Conservation (phyloP, 2,797 vertebrate species). For the Acanthurus leucopareius region DNA sequence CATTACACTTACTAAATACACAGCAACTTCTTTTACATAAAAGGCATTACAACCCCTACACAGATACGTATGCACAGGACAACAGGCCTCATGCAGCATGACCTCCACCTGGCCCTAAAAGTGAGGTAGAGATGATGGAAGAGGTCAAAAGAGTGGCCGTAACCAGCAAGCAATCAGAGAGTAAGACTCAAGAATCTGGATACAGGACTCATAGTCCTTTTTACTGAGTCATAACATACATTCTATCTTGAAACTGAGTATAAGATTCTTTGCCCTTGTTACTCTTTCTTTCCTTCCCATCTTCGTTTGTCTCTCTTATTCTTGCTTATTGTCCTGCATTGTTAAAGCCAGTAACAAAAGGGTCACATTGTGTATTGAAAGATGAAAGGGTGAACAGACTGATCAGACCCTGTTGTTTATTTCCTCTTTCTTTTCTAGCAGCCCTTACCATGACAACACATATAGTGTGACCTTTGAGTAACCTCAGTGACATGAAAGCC, state of each 20-base stretch:
- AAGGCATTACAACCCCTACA: background rate
- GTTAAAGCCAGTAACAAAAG: background rate
- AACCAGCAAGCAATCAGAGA: background rate
- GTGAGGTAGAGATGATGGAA: conserved; percentile 27
- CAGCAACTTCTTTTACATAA: background rate
- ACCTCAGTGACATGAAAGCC: conserved; percentile 39
- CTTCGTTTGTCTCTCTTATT: background rate
- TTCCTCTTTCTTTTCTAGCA: conserved; percentile 47
- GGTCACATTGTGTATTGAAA: background rate
- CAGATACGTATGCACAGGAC: background rate
- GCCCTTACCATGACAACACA: conserved; percentile 43
- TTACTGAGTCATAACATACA: no score
- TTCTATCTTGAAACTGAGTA: background rate
- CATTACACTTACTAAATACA: background rate
- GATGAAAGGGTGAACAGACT: background rate
- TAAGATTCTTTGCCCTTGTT: background rate
- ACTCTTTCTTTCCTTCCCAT: background rate
- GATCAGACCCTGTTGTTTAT: conserved; percentile 38
- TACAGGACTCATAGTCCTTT: background rate
- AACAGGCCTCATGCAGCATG: conserved; percentile 2
- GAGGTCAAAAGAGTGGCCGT: conserved; percentile 31
- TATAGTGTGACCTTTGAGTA: conserved; percentile 24
- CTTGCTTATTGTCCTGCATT: background rate
- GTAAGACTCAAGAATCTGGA: background rate
- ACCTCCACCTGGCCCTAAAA: conserved; percentile 46